Base-by-base conservation (phyloP, 2,888 invertebrate genomes). In the Eledone cirrhosa region DNA sequence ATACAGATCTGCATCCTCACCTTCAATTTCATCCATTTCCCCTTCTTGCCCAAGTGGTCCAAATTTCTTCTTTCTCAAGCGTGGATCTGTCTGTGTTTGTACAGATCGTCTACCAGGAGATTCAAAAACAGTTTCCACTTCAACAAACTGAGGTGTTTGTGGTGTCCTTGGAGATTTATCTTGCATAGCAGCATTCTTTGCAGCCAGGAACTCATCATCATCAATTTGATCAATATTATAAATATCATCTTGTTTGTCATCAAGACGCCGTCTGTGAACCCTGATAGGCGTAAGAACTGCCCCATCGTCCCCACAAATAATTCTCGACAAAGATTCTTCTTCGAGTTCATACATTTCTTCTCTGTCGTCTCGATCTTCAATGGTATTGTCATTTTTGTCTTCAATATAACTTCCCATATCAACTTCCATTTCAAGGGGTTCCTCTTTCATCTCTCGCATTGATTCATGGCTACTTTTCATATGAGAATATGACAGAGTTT, bases 81-180 rank as follows among this genome's bases (percentile, higher is more conserved):
- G 83, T 11, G 88, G 88, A 80, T 88, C 88, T 63, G 88, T 88
- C 78, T 88, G 88, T 13, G 88, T 88, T 82, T 87, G 85, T 4
- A 88, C 88, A 29, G 88, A 87, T 74, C 88, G 82, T 48, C 86
- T 85, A 27, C 86, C 87, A 41, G 86, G 84, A 22, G 84, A 82
- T 75, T 87, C 88, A 79, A 80, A 84, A 65, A 88, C 86, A 19
- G 86, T 86, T 48, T 88, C 87, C 33, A 88, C 88, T 78, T 88
- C 88, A 22, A 88, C 84, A 85, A 88, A 88, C 31, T 86, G 85
- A 74, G 82, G 80, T 75, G 83, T 84, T 33, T 84, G 81, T 31
- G 85, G 84, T 1, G 86, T 87, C 53, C 78, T 47, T 77, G 80
- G 63, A 81, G 83, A 76, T 48, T 77, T 77, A 22, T 72, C 72